Evolutionary conservation across 2,797 vertebrate species (phyloP).

Genomic region (Takifugu rubripes): DNA sequence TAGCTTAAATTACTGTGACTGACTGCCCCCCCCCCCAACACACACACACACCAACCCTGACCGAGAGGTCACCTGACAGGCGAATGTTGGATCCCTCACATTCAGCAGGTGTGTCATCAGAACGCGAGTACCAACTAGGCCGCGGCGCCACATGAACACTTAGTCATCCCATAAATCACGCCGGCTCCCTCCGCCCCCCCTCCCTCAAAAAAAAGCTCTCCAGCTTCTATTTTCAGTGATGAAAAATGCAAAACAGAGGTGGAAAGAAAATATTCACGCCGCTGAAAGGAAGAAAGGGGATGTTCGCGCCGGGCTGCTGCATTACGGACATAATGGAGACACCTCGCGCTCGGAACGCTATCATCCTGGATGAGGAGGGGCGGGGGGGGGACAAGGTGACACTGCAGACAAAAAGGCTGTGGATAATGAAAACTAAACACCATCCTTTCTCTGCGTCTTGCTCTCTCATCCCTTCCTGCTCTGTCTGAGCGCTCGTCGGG

Average conservation of each 20-base stretch:
- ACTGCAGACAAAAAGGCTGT: conserved; percentile 50
- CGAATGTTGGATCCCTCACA: too few relatives aligned
- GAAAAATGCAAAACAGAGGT: conserved; percentile 4
- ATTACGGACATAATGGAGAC: conserved; percentile 5
- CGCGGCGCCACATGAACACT: conserved; percentile 52
- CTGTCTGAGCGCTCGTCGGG: conserved; percentile 45
- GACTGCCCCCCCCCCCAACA: too few relatives aligned
- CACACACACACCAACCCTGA: conserved; percentile 40
- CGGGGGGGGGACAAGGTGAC: conserved; percentile 51
- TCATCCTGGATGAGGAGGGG: conserved; percentile 3
- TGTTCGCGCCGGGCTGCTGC: conserved; percentile 23
- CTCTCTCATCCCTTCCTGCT: conserved; percentile 45
- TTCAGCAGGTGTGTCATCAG: conserved; percentile 16
- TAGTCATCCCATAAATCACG: conserved; percentile 62
- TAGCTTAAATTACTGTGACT: too few relatives aligned
- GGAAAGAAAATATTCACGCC: conserved; percentile 26
- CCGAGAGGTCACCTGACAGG: too few relatives aligned
- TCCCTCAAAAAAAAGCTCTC: conserved; percentile 20
- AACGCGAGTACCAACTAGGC: conserved; percentile 60
- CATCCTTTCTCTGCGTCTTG: conserved; percentile 34
- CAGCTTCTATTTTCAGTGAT: conserved; percentile 49
- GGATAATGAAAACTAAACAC: conserved; percentile 67
- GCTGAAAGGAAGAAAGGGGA: conserved; percentile 32
- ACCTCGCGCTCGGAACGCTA: conserved; percentile 27
- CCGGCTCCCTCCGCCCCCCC: conserved; percentile 37